Evolutionary conservation across 2,113 vertebrate genomes (phyloP).

Genomic region (Oncorhynchus kisutch): DNA sequence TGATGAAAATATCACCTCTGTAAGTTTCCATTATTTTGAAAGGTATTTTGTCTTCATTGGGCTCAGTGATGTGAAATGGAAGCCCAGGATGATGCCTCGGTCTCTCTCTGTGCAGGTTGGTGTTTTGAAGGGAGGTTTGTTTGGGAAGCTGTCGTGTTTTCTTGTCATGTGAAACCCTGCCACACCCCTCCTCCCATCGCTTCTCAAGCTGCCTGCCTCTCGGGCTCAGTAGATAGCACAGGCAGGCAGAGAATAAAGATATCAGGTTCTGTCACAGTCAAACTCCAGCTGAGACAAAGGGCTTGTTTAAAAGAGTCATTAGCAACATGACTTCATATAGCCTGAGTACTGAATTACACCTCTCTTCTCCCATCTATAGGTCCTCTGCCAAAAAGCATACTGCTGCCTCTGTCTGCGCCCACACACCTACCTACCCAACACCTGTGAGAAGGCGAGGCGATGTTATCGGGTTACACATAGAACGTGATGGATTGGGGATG

Average conservation of each 20-base stretch:
- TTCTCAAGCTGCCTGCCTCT: conserved; percentile 5
- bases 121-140: neutral
- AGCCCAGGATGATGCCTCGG: no score
- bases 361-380: neutral
- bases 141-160: conserved; percentile 16
- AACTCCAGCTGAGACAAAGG: neutral
- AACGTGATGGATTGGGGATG: neutral
- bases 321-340: neutral
- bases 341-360: neutral
- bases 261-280: neutral
- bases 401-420: neutral
- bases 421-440: conserved; percentile 2
- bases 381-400: neutral
- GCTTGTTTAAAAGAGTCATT: neutral
- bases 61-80: no score
- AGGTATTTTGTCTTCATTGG: no score
- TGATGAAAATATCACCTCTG: no score
- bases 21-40: no score
- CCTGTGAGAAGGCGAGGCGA: neutral
- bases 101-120: neutral
- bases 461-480: neutral
- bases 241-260: neutral
- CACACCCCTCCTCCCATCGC: neutral
- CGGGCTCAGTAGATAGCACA: neutral
- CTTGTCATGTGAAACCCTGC: neutral